phyloP scores from a whole-genome alignment of 2,113 vertebrate genomes.

The Rallus limicola region DNA sequence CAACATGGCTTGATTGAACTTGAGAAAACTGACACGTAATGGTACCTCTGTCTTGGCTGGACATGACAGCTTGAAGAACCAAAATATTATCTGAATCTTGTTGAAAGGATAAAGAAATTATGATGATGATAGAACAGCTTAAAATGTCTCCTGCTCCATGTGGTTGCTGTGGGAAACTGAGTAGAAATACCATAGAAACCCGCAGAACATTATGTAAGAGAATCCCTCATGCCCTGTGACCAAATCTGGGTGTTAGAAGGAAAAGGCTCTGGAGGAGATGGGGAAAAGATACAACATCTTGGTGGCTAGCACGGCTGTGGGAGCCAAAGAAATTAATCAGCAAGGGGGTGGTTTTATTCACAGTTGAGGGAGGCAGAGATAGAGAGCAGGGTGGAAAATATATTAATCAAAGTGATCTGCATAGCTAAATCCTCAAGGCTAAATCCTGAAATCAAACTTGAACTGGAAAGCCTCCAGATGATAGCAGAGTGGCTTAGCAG shows the following conservation, averaged over 20 bases:
- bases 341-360: background rate
- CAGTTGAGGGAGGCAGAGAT: background rate
- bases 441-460: background rate
- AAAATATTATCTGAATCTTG: background rate
- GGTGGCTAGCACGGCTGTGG: background rate
- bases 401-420: background rate
- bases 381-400: background rate
- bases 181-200: conserved; percentile 33
- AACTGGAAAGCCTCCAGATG: background rate
- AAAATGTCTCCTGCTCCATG: background rate
- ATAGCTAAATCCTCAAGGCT: background rate
- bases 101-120: background rate
- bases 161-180: conserved; percentile 55
- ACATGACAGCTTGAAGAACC: rapidly evolving
- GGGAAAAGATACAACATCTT: background rate
- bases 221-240: background rate
- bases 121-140: background rate
- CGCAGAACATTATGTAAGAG: conserved; percentile 3
- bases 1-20: background rate
- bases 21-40: background rate
- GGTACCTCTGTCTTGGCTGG: background rate
- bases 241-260: background rate
- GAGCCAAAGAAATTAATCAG: background rate
- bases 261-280: background rate
- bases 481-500: background rate